phyloP scores from a whole-genome alignment of 2,888 invertebrate species.

The Cybosia mesomella region DNA sequence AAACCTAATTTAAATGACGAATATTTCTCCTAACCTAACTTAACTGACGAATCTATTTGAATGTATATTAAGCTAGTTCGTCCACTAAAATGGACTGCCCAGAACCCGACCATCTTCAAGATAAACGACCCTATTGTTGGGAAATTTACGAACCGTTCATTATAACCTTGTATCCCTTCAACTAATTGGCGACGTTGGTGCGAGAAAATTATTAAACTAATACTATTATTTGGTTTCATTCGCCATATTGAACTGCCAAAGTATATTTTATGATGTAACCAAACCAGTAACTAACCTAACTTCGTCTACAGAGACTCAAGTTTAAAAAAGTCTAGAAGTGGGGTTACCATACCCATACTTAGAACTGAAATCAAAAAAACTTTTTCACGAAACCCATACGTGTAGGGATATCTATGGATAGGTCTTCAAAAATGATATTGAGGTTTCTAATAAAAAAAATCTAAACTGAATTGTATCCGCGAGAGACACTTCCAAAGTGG shows the following conservation, averaged over 20 bases:
- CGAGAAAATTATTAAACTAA: constrained; percentile 1
- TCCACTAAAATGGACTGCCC: background rate
- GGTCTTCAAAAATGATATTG: no score
- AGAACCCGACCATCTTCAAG: background rate
- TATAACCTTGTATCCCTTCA: background rate
- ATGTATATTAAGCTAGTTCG: constrained; percentile 1
- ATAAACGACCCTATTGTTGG: background rate
- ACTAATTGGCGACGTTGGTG: constrained; percentile 6
- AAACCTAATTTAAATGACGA: background rate
- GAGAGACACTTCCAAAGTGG: no score
- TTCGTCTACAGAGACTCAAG: no score
- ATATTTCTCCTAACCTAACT: no score
- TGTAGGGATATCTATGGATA: no score
- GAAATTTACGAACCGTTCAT: background rate
- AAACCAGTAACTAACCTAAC: no score
- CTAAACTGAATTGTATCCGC: no score
- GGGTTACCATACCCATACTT: no score
- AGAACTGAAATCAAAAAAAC: no score
- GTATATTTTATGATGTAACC: background rate
- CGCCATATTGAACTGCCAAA: background rate
- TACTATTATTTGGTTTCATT: background rate
- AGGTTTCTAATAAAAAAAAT: no score
- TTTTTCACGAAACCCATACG: no score
- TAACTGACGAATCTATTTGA: background rate
- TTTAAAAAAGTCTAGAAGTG: no score